Base-by-base conservation (phyloP, 2,797 vertebrate genomes). In the Onychomys torridus region DNA sequence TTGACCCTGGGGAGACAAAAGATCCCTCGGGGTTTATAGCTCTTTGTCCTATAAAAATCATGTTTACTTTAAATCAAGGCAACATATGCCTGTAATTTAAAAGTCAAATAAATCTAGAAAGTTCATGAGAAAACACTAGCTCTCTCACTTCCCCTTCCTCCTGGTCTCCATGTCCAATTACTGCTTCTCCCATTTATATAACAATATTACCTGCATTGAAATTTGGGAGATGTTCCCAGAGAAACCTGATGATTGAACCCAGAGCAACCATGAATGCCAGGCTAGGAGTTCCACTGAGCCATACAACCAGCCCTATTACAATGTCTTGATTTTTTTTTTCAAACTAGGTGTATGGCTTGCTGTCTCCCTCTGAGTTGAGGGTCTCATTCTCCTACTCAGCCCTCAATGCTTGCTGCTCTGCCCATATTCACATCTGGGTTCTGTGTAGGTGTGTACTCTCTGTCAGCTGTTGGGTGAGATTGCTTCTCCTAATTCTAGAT, bases 1-100 rank as follows among this genome's bases (percentile, higher is more conserved):
- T 83, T 49, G 0, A 34, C 25, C n/a, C 97, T 97, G 61, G 11
- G 32, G 11, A 89, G 14, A 96, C 43, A 96, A 84, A 55, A 55
- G 17, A 65, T 25, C 1, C 9, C n/a, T 34, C 5, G 49, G 14
- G n/a, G 3, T 49, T 34, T 12, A 27, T 10, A 75, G 40, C 4
- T 61, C 67, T 40, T 81, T 21, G 14, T 34, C 34, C 52, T 3
- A 17, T 37, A 32, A 59, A 77, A 46, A 19, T 37, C 12, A 40
- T 34, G 11, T 77, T 89, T 52, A 49, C 37, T 37, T 81, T 88
- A 40, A 32, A 61, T 23, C 52, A 52, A 49, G 63, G 27, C 6
- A 40, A 37, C 8, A 25, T 8, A 21, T 57, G n/a, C 4, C 2
- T 49, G 11, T 25, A 6, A 5, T 43, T 77, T 65, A 21, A 77